A percentile compares a stretch with the other conserved stretches of the same genome.
These are phyloP conservation scores for Enteromius mattozi DNA, from an alignment of 2,797 vertebrate genomes.

Conservation along the genomic window DNA sequence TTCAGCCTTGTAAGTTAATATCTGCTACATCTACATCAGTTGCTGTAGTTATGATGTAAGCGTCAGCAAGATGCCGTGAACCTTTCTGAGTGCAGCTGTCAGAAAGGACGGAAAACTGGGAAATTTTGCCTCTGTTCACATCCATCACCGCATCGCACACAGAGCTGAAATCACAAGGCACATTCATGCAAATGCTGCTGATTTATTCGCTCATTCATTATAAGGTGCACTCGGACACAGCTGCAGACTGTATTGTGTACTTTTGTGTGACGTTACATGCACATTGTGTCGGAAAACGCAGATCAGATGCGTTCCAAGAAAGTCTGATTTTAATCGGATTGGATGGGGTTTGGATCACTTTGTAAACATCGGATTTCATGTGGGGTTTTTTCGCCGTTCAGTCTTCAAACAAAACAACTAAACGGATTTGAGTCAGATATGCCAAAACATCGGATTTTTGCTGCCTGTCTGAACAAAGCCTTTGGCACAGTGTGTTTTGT, in stretches of 20 bases:
- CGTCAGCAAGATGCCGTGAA: neutral
- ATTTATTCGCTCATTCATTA: slow-evolving; percentile 24
- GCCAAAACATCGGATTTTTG: slow-evolving; percentile 37
- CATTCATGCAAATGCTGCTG: neutral
- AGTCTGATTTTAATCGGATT: slow-evolving; percentile 23
- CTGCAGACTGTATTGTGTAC: neutral
- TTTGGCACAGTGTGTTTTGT: slow-evolving; percentile 33
- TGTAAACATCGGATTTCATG: slow-evolving; percentile 27
- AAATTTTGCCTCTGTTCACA: slow-evolving; percentile 2
- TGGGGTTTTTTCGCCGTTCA: neutral
- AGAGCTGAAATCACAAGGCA: slow-evolving; percentile 4
- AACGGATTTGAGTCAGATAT: slow-evolving; percentile 40
- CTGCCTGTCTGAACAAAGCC: slow-evolving; percentile 35
- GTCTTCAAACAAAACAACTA: slow-evolving; percentile 34
- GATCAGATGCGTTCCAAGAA: neutral
- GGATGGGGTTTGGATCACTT: slow-evolving; percentile 20
- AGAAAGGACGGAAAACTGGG: neutral
- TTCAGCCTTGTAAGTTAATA: neutral
- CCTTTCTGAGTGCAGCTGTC: slow-evolving; percentile 23
- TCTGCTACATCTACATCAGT: slow-evolving; percentile 12
- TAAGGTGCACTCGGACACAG: neutral
- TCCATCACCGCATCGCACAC: neutral
- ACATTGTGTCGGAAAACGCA: neutral
- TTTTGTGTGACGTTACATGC: neutral
- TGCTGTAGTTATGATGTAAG: slow-evolving; percentile 30